phyloP scores from a whole-genome alignment of 2,888 invertebrate species.

The Cephus sareptanus region DNA sequence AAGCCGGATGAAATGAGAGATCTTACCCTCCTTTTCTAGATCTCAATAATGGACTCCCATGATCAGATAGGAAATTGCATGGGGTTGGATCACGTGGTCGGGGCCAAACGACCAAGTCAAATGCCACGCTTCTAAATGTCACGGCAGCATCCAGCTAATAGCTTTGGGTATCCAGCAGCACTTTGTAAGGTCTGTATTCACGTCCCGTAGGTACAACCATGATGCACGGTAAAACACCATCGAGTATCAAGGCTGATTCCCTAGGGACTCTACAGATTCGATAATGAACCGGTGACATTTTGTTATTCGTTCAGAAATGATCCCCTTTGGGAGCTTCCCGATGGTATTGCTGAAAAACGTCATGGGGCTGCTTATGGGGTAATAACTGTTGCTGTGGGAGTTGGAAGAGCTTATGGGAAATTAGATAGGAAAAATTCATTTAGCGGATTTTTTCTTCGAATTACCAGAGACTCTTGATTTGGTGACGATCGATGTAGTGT shows the following conservation, averaged over 20 bases:
- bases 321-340: neutral
- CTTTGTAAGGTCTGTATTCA: neutral
- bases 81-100: constrained; percentile 45
- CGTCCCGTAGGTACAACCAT: neutral
- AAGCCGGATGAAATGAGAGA: constrained; percentile 51
- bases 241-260: neutral
- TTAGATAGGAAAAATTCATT: neutral
- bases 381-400: neutral
- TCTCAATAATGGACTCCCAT: constrained; percentile 44
- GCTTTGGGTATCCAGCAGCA: constrained; percentile 2
- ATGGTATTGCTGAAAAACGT: neutral
- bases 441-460: neutral
- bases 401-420: neutral
- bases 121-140: constrained; percentile 58
- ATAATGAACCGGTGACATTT: constrained; percentile 1
- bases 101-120: constrained; percentile 40
- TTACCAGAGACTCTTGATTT: neutral
- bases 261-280: neutral
- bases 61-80: constrained; percentile 55
- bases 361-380: neutral
- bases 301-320: neutral
- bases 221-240: neutral
- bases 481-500: neutral
- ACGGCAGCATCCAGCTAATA: constrained; percentile 57
- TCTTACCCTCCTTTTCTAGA: constrained; percentile 30